A percentile compares a stretch with the other conserved stretches of the same genome.
phyloP scores from a whole-genome alignment of 1,140 invertebrate genomes.

The Drosophila watanabei region DNA sequence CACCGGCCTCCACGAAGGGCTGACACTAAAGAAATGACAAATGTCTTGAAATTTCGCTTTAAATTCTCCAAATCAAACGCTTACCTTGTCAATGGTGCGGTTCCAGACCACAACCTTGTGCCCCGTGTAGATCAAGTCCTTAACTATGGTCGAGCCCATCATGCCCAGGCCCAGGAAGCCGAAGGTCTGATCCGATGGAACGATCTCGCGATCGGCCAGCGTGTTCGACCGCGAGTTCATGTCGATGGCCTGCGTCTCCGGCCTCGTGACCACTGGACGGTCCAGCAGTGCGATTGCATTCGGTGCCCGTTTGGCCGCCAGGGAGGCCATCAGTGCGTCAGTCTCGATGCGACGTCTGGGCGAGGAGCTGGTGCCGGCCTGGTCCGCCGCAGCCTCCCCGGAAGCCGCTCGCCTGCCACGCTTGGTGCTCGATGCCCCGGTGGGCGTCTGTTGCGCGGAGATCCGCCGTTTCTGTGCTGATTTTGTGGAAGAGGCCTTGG shows the following conservation, averaged over 20 bases:
- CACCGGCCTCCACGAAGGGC: conserved; percentile 92
- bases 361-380: conserved; percentile 60
- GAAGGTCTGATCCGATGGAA: conserved; percentile 94
- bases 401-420: conserved; percentile 55
- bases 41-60: not conserved
- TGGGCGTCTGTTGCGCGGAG: conserved; percentile 65
- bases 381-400: conserved; percentile 33
- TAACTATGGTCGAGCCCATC: conserved; percentile 98
- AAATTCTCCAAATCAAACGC: not conserved
- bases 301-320: conserved; percentile 66
- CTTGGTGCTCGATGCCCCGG: conserved; percentile 45
- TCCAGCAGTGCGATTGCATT: conserved; percentile 82
- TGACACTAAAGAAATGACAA: conserved; percentile 86
- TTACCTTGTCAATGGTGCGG: conserved; percentile 95
- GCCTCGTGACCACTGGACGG: conserved; percentile 76
- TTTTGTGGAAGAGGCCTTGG: conserved; percentile 64
- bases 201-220: conserved; percentile 94
- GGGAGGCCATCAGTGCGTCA: conserved; percentile 56
- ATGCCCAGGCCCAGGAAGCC: conserved; percentile 98
- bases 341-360: conserved; percentile 58
- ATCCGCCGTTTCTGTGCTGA: conserved; percentile 73
- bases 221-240: conserved; percentile 92
- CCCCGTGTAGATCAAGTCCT: conserved; percentile 97
- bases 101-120: conserved; percentile 98
- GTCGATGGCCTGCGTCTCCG: conserved; percentile 92